Conservation (phyloP, 2,797 vertebrate genomes). For the Thunnus albacares region DNA sequence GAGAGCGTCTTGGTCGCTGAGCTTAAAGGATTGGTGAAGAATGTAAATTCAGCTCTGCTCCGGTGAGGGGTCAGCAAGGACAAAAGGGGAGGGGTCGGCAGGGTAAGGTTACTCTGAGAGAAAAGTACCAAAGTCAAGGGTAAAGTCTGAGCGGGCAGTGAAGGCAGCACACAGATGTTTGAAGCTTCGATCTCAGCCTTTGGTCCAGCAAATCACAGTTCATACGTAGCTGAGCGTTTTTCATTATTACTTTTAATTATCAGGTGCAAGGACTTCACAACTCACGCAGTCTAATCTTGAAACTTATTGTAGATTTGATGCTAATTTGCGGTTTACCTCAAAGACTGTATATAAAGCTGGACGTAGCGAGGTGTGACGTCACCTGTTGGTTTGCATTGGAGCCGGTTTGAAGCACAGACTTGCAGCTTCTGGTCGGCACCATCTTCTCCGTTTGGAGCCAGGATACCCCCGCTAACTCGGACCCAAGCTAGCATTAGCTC, state of each 20-base stretch:
- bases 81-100: slow-evolving; percentile 40
- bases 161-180: neutral
- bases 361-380: too few species aligned
- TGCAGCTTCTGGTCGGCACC: too few species aligned
- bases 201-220: neutral
- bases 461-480: too few species aligned
- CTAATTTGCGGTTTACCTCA: too few species aligned
- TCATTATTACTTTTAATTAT: neutral
- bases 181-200: neutral
- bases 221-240: neutral
- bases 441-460: too few species aligned
- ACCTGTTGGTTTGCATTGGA: too few species aligned
- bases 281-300: accelerated
- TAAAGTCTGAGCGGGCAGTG: slow-evolving; percentile 27
- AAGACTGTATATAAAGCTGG: too few species aligned
- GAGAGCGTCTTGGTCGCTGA: slow-evolving; percentile 70
- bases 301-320: too few species aligned
- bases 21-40: slow-evolving; percentile 87
- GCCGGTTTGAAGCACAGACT: too few species aligned
- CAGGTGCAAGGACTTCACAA: neutral
- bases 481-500: too few species aligned
- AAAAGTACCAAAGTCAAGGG: slow-evolving; percentile 67
- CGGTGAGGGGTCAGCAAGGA: slow-evolving; percentile 56
- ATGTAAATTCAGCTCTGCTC: slow-evolving; percentile 81
- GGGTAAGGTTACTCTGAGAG: slow-evolving; percentile 53